Evolutionary conservation across 2,888 invertebrate species (phyloP).

Genomic region (Serrognathus titanus): DNA sequence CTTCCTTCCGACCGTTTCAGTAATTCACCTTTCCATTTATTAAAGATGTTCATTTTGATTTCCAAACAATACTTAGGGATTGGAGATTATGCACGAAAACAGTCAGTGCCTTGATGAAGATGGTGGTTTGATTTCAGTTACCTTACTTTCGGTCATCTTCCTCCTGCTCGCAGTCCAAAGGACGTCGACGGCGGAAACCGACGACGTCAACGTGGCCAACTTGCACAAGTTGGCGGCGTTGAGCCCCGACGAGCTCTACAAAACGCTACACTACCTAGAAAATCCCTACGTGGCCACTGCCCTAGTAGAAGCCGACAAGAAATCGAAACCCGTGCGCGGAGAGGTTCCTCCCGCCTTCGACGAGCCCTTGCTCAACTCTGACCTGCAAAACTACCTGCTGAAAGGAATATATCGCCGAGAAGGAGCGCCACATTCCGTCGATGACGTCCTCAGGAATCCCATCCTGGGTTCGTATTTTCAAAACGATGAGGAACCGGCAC

Average conservation of each 20-base stretch:
- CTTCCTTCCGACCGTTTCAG: too few species aligned
- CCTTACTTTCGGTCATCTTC: background rate
- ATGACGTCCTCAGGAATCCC: slow-evolving; percentile 8
- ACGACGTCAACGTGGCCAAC: slow-evolving; percentile 9
- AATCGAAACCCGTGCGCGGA: slow-evolving; percentile 3
- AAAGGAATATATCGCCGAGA: background rate
- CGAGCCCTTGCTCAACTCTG: slow-evolving; percentile 7
- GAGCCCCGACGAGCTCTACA: slow-evolving; percentile 5
- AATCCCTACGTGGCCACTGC: slow-evolving; percentile 15
- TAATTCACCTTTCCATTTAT: too few species aligned
- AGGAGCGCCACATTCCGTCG: slow-evolving; percentile 2
- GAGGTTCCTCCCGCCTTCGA: slow-evolving; percentile 8
- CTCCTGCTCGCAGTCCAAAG: background rate
- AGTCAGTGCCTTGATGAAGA: too few species aligned
- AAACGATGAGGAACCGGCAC: background rate
- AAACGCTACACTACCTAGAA: slow-evolving; percentile 11
- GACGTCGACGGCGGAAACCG: background rate
- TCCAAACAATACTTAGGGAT: too few species aligned
- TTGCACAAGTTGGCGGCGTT: slow-evolving; percentile 14
- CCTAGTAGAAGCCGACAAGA: slow-evolving; percentile 10
- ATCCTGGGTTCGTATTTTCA: slow-evolving; percentile 9
- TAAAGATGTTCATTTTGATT: too few species aligned
- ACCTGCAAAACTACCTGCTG: slow-evolving; percentile 10
- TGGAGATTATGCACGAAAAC: too few species aligned
- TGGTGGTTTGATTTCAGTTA: too few species aligned